Percentiles rank a stretch among this genome's conserved stretches.
phyloP scores from a whole-genome alignment of 1,140 invertebrate species.

The Nymphalis io region DNA sequence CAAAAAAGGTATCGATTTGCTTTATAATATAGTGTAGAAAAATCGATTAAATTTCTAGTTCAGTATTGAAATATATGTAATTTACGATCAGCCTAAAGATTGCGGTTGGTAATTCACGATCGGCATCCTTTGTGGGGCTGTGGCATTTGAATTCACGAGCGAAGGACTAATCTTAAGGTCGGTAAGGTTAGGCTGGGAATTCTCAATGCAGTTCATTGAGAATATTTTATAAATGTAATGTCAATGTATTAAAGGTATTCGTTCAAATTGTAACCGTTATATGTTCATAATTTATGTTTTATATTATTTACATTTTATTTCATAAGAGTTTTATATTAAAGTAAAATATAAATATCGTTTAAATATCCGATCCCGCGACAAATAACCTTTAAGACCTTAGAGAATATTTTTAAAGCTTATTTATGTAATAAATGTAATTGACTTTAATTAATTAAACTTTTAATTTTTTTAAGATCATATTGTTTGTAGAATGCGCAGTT shows the following conservation, averaged over 20 bases:
- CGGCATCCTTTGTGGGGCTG: slow-evolving; percentile 53
- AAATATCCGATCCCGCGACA: too few species aligned
- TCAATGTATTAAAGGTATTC: neutral
- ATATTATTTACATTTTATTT: neutral
- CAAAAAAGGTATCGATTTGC: too few species aligned
- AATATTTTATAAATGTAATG: slow-evolving; percentile 13
- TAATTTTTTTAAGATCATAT: too few species aligned
- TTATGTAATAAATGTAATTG: too few species aligned
- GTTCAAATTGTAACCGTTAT: neutral
- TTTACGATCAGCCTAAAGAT: slow-evolving; percentile 53
- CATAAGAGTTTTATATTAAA: too few species aligned
- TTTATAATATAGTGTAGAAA: neutral
- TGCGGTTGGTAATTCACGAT: slow-evolving; percentile 66
- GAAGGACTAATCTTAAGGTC: slow-evolving; percentile 54
- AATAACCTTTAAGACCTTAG: too few species aligned
- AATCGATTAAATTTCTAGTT: slow-evolving; percentile 20
- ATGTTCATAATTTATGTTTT: neutral
- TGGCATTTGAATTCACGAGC: slow-evolving; percentile 54
- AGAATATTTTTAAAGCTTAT: too few species aligned
- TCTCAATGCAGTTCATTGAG: slow-evolving; percentile 36
- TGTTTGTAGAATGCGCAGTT: too few species aligned
- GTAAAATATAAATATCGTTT: too few species aligned
- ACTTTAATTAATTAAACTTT: too few species aligned
- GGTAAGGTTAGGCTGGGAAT: slow-evolving; percentile 49
- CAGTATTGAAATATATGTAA: slow-evolving; percentile 41